These are phyloP conservation scores for Equus przewalskii DNA, from an alignment of 2,113 vertebrate genomes.

Conservation along the genomic window DNA sequence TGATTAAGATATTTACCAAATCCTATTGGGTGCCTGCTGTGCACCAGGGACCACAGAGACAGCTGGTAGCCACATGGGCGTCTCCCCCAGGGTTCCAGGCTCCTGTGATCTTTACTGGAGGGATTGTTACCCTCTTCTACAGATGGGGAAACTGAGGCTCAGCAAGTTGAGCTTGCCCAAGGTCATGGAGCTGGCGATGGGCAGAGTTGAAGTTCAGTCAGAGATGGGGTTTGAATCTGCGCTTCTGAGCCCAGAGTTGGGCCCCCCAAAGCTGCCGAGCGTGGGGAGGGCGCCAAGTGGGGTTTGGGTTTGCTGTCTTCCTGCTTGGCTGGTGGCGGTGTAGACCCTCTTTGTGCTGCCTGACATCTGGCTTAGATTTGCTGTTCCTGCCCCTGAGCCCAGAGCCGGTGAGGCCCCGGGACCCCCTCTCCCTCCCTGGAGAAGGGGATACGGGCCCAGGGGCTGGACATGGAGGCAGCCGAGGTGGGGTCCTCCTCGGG, in stretches of 20 bases:
- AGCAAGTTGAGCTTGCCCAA: neutral
- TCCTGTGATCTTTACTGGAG: neutral
- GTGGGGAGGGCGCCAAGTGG: fast-evolving
- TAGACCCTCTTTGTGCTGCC: neutral
- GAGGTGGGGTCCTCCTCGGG: no score
- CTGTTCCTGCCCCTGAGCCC: neutral
- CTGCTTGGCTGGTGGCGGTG: fast-evolving
- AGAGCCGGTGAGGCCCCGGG: fast-evolving
- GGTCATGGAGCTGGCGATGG: neutral
- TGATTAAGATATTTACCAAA: neutral
- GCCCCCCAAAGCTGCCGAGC: neutral
- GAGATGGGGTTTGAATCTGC: neutral
- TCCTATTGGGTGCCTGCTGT: fast-evolving
- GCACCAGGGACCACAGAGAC: no score
- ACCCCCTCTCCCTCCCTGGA: neutral
- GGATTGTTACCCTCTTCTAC: neutral
- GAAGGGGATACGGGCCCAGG: fast-evolving
- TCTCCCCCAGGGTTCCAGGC: neutral
- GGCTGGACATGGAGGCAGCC: neutral
- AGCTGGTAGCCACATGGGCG: fast-evolving
- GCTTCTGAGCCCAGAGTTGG: no score
- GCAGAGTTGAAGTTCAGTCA: neutral
- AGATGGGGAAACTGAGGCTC: neutral
- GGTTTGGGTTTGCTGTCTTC: neutral
- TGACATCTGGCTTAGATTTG: neutral